These are phyloP conservation scores for Polymixis lichenea DNA, from an alignment of 2,888 invertebrate genomes.

Conservation along the genomic window DNA sequence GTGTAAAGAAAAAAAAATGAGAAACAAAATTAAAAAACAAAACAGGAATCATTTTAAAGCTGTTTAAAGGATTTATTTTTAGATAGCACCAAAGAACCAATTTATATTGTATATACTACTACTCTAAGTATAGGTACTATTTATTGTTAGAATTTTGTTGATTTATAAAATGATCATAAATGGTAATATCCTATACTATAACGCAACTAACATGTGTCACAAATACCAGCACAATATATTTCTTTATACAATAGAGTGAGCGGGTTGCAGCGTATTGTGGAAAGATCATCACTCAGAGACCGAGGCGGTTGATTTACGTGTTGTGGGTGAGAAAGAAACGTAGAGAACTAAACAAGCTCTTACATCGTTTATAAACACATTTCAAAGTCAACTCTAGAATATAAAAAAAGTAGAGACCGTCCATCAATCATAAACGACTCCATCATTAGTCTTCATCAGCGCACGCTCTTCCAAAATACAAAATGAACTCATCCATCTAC, in stretches of 20 bases:
- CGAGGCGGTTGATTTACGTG: too few relatives aligned
- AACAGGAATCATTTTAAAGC: neutral
- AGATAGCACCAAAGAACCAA: neutral
- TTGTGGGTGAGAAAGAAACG: neutral
- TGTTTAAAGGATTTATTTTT: neutral
- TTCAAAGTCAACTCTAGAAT: conserved; percentile 27
- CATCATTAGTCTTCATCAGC: conserved; percentile 65
- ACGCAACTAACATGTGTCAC: too few relatives aligned
- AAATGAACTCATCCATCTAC: conserved; percentile 54
- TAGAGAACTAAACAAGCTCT: neutral
- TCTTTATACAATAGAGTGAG: neutral
- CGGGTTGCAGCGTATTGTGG: neutral
- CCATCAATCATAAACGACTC: conserved; percentile 58
- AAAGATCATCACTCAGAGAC: neutral
- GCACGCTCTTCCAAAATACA: conserved; percentile 38
- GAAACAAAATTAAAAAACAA: neutral
- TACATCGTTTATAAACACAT: conserved; percentile 36
- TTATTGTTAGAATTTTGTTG: neutral
- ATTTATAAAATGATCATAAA: neutral
- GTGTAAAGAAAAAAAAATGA: too few relatives aligned
- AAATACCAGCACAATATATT: neutral
- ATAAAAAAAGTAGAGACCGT: conserved; percentile 4
- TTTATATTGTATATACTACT: neutral
- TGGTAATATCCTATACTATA: neutral
- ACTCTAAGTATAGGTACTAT: neutral